phyloP scores from a whole-genome alignment of 2,113 vertebrate species.

The Macrotis lagotis region DNA sequence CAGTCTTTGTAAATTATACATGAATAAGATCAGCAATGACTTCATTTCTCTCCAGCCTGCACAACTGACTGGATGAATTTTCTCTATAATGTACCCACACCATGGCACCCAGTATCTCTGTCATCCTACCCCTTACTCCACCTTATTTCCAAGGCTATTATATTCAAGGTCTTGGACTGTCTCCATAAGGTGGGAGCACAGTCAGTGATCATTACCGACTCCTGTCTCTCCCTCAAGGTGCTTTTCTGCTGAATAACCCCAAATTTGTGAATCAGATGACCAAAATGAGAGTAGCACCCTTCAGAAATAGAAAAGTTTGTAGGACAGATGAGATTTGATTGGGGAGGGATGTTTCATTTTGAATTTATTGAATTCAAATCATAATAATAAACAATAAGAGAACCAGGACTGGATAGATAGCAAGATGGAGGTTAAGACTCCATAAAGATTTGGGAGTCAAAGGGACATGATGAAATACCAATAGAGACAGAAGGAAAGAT shows the following conservation, averaged over 20 bases:
- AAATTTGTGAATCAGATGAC: background rate
- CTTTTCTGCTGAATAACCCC: background rate
- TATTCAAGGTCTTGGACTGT: background rate
- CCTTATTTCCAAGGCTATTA: background rate
- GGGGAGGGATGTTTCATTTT: background rate
- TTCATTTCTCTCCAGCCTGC: background rate
- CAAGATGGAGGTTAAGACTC: background rate
- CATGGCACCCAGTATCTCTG: background rate
- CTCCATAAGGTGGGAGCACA: no score
- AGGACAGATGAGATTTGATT: background rate
- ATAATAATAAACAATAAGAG: background rate
- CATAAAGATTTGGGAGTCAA: background rate
- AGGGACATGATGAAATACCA: background rate
- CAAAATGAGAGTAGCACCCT: background rate
- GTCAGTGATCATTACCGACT: no score
- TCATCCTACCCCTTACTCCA: rapidly evolving
- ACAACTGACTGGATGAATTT: background rate
- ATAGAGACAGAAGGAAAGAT: background rate
- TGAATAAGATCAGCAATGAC: background rate
- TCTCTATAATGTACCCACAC: background rate
- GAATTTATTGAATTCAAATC: background rate
- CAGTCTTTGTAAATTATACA: background rate
- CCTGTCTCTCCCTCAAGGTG: background rate
- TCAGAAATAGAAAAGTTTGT: background rate
- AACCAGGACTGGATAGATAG: background rate